Evolutionary conservation across 2,888 invertebrate species (phyloP).

Genomic region (Cybosia mesomella): DNA sequence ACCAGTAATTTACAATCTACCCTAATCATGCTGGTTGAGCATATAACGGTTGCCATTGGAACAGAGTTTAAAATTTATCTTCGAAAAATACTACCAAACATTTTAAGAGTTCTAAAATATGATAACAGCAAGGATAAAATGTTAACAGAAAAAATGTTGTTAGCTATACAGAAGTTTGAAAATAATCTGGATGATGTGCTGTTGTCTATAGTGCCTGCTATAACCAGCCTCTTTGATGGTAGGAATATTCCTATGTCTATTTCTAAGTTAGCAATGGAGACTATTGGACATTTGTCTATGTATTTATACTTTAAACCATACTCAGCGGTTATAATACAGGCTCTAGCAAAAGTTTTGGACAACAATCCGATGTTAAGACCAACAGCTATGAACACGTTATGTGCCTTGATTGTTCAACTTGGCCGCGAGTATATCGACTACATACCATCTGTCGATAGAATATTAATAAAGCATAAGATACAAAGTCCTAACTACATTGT

Average conservation of each 20-base stretch:
- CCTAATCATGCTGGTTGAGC: slow-evolving; percentile 95
- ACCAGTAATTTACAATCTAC: slow-evolving; percentile 95
- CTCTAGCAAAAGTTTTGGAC: slow-evolving; percentile 95
- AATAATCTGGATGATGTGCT: slow-evolving; percentile 98
- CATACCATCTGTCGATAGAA: slow-evolving; percentile 95
- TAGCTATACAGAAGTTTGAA: slow-evolving; percentile 97
- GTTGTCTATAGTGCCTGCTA: slow-evolving; percentile 97
- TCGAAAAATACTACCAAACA: slow-evolving; percentile 97
- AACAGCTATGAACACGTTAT: slow-evolving; percentile 96
- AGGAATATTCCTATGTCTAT: slow-evolving; percentile 93
- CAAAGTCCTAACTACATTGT: slow-evolving; percentile 92
- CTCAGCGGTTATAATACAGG: slow-evolving; percentile 97
- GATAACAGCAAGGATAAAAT: slow-evolving; percentile 94
- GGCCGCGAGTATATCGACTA: slow-evolving; percentile 97
- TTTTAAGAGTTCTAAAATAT: slow-evolving; percentile 95
- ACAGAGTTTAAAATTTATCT: slow-evolving; percentile 98
- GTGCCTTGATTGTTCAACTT: slow-evolving; percentile 94
- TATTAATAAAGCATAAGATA: slow-evolving; percentile 93
- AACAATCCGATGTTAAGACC: slow-evolving; percentile 91
- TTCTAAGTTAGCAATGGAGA: slow-evolving; percentile 91
- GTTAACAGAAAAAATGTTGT: slow-evolving; percentile 93
- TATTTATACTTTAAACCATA: slow-evolving; percentile 96
- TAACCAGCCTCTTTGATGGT: slow-evolving; percentile 96
- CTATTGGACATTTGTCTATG: slow-evolving; percentile 95
- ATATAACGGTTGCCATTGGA: slow-evolving; percentile 97